Conservation (phyloP, 2,888 invertebrate genomes). For the Allophyes oxyacanthae region DNA sequence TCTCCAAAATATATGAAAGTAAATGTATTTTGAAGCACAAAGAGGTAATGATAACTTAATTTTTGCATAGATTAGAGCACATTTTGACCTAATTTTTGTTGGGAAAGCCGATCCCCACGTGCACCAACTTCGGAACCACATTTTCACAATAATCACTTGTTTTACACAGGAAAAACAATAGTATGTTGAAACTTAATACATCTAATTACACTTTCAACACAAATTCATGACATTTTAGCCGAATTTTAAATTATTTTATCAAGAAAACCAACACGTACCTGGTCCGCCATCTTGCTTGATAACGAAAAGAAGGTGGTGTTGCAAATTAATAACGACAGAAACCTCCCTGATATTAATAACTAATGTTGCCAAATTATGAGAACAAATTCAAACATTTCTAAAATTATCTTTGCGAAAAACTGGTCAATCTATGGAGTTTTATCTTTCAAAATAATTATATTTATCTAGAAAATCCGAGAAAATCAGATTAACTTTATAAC, state of each 20-base stretch:
- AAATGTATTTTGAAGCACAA: background rate
- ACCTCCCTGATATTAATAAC: background rate
- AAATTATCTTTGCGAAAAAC: too few species aligned
- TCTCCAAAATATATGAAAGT: background rate
- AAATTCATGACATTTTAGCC: conserved; percentile 29
- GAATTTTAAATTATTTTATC: conserved; percentile 59
- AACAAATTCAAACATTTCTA: background rate
- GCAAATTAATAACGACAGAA: conserved; percentile 44
- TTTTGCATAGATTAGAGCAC: conserved; percentile 1
- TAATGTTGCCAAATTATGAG: conserved; percentile 32
- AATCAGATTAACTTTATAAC: too few species aligned
- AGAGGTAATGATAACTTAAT: background rate
- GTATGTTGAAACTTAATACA: conserved; percentile 9
- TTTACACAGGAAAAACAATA: conserved; percentile 44
- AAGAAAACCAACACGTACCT: conserved; percentile 90
- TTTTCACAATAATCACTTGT: conserved; percentile 63
- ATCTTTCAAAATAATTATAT: too few species aligned
- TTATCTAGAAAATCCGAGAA: too few species aligned
- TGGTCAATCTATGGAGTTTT: too few species aligned
- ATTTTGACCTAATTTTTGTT: conserved; percentile 16
- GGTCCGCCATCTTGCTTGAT: conserved; percentile 94
- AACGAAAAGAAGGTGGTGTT: conserved; percentile 85
- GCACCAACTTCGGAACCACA: conserved; percentile 65
- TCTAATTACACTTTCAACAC: conserved; percentile 36
- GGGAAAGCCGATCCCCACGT: conserved; percentile 70